These are phyloP conservation scores for Subacronicta megacephala DNA, from an alignment of 2,888 invertebrate species.

Conservation along the genomic window DNA sequence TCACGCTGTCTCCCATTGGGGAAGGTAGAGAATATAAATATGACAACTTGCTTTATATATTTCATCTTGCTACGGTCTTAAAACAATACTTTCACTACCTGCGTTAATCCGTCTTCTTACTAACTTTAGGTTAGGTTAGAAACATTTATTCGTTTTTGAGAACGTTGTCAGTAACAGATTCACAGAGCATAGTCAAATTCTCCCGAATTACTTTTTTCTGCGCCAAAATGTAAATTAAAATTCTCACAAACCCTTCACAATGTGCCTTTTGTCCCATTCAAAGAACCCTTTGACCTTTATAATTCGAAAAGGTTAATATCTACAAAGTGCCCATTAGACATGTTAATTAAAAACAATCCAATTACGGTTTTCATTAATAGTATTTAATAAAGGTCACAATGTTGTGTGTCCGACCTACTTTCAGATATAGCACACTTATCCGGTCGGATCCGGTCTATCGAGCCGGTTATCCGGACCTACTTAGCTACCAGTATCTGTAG, in stretches of 20 bases:
- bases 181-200: too few species aligned
- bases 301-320: conserved; percentile 17
- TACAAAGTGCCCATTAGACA: conserved; percentile 17
- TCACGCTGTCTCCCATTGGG: too few species aligned
- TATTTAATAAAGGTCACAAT: conserved; percentile 30
- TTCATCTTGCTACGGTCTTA: too few species aligned
- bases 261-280: background rate
- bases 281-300: conserved; percentile 9
- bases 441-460: conserved; percentile 51
- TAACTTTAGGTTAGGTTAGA: too few species aligned
- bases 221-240: background rate
- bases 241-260: background rate
- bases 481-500: conserved; percentile 22
- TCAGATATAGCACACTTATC: conserved; percentile 59
- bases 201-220: too few species aligned
- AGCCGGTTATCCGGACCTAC: conserved; percentile 54
- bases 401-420: conserved; percentile 52
- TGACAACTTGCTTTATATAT: too few species aligned
- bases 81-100: too few species aligned
- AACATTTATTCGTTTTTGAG: too few species aligned
- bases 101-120: too few species aligned
- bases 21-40: too few species aligned
- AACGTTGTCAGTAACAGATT: too few species aligned
- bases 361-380: conserved; percentile 31
- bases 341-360: conserved; percentile 35